phyloP scores from a whole-genome alignment of 2,888 invertebrate species.

The Petrolisthes cinctipes region DNA sequence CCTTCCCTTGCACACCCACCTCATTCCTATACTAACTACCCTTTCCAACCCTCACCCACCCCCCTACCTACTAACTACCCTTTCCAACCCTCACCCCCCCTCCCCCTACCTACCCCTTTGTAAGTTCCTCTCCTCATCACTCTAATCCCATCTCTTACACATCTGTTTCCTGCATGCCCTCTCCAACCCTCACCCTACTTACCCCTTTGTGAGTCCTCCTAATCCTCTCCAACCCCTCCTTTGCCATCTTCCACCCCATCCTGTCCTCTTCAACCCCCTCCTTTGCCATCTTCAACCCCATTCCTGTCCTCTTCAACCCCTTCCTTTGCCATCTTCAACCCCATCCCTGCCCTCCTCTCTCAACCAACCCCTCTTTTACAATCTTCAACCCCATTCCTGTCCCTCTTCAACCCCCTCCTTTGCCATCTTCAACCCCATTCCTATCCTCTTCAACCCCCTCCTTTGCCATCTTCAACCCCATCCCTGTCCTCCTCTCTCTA shows the following conservation, averaged over 20 bases:
- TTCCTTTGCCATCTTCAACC: neutral
- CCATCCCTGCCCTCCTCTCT: neutral
- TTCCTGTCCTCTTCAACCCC: neutral
- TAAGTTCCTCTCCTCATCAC: neutral
- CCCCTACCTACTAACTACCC: neutral
- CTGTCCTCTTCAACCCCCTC: neutral
- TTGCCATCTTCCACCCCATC: neutral
- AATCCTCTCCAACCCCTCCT: neutral
- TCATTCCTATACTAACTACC: neutral
- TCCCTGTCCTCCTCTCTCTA: neutral
- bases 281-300: neutral
- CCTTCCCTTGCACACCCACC: neutral
- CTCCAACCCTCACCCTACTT: neutral
- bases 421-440: neutral
- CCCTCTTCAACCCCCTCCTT: slow-evolving; percentile 1
- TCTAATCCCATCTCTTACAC: neutral
- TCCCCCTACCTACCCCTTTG: neutral
- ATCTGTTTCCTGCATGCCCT: neutral
- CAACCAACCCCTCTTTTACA: neutral
- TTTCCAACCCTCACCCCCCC: neutral
- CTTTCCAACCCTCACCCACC: neutral
- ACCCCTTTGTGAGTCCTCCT: neutral
- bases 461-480: neutral
- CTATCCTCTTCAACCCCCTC: neutral
- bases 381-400: neutral